phyloP scores from a whole-genome alignment of 1,140 invertebrate species.

The Thaumatotibia leucotreta region DNA sequence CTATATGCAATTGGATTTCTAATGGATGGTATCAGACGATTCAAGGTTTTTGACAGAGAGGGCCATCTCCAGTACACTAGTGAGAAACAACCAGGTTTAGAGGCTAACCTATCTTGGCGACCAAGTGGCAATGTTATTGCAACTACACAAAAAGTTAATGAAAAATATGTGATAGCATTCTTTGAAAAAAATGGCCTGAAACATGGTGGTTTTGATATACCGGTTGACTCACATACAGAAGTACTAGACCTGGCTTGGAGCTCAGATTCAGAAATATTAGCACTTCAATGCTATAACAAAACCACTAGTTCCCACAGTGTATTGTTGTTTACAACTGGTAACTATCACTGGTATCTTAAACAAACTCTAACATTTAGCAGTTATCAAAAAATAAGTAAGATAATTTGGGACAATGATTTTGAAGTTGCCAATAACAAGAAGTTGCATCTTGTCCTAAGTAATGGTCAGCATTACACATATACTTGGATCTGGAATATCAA shows the following conservation, averaged over 20 bases:
- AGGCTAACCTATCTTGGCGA: slow-evolving; percentile 85
- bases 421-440: slow-evolving; percentile 74
- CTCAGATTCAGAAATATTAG: slow-evolving; percentile 85
- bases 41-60: slow-evolving; percentile 87
- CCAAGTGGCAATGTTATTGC: slow-evolving; percentile 89
- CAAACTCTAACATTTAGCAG: slow-evolving; percentile 80
- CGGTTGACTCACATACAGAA: slow-evolving; percentile 76
- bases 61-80: slow-evolving; percentile 84
- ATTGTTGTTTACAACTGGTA: slow-evolving; percentile 88
- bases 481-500: slow-evolving; percentile 80
- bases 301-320: slow-evolving; percentile 63
- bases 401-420: slow-evolving; percentile 82
- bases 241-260: slow-evolving; percentile 87
- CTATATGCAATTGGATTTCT: slow-evolving; percentile 87
- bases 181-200: slow-evolving; percentile 96
- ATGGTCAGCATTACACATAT: slow-evolving; percentile 78
- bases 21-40: slow-evolving; percentile 69
- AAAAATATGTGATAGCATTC: slow-evolving; percentile 86
- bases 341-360: slow-evolving; percentile 96
- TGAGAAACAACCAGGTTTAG: slow-evolving; percentile 83
- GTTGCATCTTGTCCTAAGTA: slow-evolving; percentile 78
- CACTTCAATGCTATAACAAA: slow-evolving; percentile 77
- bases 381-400: slow-evolving; percentile 66
- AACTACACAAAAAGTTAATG: slow-evolving; percentile 79
- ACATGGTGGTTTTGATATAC: slow-evolving; percentile 88